phyloP scores from a whole-genome alignment of 2,888 invertebrate species.

The Linnaemya vulpina region DNA sequence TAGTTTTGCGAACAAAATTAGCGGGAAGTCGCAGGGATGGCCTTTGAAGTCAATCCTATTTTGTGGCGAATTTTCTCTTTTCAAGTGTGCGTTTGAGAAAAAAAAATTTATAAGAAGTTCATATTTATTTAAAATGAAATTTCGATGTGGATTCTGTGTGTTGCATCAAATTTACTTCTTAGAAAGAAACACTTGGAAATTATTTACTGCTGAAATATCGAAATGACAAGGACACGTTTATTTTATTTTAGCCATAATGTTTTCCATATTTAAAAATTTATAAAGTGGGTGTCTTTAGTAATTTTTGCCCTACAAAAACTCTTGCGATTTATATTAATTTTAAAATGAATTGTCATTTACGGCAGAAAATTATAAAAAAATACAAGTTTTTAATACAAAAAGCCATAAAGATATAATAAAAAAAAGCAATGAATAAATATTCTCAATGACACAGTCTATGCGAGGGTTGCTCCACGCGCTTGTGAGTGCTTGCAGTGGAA shows the following conservation, averaged over 20 bases:
- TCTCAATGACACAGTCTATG: conserved; percentile 14
- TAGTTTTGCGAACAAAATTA: no score
- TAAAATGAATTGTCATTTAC: conserved; percentile 6
- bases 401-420: conserved; percentile 17
- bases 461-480: background rate
- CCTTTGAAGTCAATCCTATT: no score
- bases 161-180: no score
- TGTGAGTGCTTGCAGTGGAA: no score
- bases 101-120: no score
- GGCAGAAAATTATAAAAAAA: conserved; percentile 9
- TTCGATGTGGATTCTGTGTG: no score
- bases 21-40: no score
- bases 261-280: background rate
- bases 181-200: background rate
- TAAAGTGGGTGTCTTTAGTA: conserved; percentile 11
- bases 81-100: no score
- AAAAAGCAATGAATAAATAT: conserved; percentile 36
- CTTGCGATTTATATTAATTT: conserved; percentile 14
- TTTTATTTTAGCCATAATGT: background rate
- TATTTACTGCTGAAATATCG: background rate
- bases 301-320: conserved; percentile 8
- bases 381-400: conserved; percentile 2
- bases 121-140: no score
- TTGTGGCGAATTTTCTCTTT: no score
- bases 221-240: background rate